A percentile compares a stretch with the other conserved stretches of the same genome.
Conservation (phyloP, 2,888 invertebrate species). For the Agrilus mali region DNA sequence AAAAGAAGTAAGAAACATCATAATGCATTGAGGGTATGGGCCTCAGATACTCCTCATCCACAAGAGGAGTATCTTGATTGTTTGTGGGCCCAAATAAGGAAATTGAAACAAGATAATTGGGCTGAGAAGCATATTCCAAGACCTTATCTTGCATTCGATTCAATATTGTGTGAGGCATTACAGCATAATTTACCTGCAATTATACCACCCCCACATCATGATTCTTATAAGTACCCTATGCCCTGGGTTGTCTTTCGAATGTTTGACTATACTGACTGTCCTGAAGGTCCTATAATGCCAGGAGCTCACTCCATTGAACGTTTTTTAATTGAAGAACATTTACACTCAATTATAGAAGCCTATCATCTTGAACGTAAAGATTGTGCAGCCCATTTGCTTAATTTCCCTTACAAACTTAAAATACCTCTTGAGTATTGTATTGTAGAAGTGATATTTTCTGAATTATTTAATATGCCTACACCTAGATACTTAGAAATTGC, state of each 20-base stretch:
- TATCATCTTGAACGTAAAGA: slow-evolving; percentile 84
- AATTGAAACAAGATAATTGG: slow-evolving; percentile 90
- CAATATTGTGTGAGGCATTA: slow-evolving; percentile 86
- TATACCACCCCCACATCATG: slow-evolving; percentile 86
- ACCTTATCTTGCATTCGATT: slow-evolving; percentile 92
- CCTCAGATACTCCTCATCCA: slow-evolving; percentile 85
- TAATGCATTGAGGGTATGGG: slow-evolving; percentile 87
- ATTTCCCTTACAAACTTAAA: slow-evolving; percentile 85
- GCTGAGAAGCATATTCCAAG: slow-evolving; percentile 91
- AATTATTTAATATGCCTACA: slow-evolving; percentile 84
- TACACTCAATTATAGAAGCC: slow-evolving; percentile 84
- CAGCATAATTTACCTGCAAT: slow-evolving; percentile 91
- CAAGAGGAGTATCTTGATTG: slow-evolving; percentile 96
- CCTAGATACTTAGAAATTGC: slow-evolving; percentile 83
- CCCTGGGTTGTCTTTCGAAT: slow-evolving; percentile 90
- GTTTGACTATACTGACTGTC: slow-evolving; percentile 98
- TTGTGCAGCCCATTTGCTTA: slow-evolving; percentile 84
- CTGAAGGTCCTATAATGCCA: slow-evolving; percentile 82
- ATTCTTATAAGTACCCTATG: slow-evolving; percentile 81
- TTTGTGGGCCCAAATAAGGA: slow-evolving; percentile 80
- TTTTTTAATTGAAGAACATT: slow-evolving; percentile 94
- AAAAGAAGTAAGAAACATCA: slow-evolving; percentile 90
- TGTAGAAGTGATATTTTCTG: slow-evolving; percentile 92
- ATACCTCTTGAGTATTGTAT: slow-evolving; percentile 97
- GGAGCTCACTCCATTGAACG: slow-evolving; percentile 96